These are phyloP conservation scores for Osmoderma eremita DNA, from an alignment of 2,888 invertebrate genomes.

Conservation along the genomic window DNA sequence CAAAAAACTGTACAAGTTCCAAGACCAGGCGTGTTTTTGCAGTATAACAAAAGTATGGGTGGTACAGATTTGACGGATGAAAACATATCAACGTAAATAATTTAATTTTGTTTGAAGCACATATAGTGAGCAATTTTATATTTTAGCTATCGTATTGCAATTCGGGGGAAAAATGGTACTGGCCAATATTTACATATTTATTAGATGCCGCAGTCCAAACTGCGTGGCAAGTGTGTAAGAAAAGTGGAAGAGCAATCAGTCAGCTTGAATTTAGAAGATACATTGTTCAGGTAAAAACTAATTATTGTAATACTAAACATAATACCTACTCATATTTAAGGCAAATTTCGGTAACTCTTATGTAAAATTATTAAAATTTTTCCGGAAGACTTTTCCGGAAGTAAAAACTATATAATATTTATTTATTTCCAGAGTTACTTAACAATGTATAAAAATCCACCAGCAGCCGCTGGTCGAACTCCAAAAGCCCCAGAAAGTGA, in stretches of 20 bases:
- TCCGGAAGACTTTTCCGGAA: no score
- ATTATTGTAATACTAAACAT: no score
- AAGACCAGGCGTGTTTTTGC: constrained; percentile 43
- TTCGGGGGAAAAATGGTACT: constrained; percentile 50
- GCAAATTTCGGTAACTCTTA: background rate
- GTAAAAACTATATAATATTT: no score
- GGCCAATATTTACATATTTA: constrained; percentile 45
- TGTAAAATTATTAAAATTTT: no score
- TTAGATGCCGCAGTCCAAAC: constrained; percentile 43
- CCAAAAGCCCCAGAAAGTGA: no score
- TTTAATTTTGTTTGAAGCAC: constrained; percentile 1
- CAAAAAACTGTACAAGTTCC: constrained; percentile 43
- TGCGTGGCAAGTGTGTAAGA: constrained; percentile 42
- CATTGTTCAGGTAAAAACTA: constrained; percentile 25
- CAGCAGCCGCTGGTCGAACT: no score
- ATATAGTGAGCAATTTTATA: constrained; percentile 1
- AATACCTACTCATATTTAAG: no score
- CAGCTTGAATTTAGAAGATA: constrained; percentile 38
- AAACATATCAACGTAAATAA: constrained; percentile 40
- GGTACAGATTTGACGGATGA: constrained; percentile 44
- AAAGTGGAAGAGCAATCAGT: constrained; percentile 21
- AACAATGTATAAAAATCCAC: no score
- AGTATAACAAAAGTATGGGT: constrained; percentile 49
- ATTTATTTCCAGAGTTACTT: no score
- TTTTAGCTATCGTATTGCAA: constrained; percentile 13